Percentiles rank a stretch among this genome's conserved stretches.
Conservation (phyloP, 2,113 vertebrate species). For the Cairina moschata region DNA sequence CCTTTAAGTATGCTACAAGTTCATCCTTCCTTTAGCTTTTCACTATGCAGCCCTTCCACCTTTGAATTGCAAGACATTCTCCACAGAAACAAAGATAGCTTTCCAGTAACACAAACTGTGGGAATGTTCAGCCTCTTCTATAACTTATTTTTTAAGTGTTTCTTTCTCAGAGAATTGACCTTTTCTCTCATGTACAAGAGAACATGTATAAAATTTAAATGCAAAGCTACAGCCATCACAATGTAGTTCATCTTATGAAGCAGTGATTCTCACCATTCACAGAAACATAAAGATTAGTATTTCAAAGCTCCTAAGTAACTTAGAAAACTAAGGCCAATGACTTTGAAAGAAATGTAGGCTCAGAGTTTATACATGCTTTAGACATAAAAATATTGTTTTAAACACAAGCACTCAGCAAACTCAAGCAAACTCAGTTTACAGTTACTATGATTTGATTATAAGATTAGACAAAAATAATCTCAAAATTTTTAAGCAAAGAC, state of each 20-base stretch:
- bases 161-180: background rate
- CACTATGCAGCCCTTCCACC: background rate
- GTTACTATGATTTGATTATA: background rate
- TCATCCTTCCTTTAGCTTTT: background rate
- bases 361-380: background rate
- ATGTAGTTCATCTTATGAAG: background rate
- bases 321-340: background rate
- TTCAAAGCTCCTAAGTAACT: background rate
- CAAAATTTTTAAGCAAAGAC: background rate
- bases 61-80: background rate
- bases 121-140: background rate
- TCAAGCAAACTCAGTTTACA: background rate
- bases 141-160: background rate
- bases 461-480: background rate
- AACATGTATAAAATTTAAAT: background rate
- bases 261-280: background rate
- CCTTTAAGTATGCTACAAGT: background rate
- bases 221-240: background rate
- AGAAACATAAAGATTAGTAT: background rate
- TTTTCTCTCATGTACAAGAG: background rate
- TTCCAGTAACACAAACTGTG: background rate
- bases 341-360: background rate
- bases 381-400: background rate
- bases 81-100: background rate
- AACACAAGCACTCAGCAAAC: background rate